Evolutionary conservation across 2,888 invertebrate species (phyloP).

Genomic region (Stenchaetothrips biformis): DNA sequence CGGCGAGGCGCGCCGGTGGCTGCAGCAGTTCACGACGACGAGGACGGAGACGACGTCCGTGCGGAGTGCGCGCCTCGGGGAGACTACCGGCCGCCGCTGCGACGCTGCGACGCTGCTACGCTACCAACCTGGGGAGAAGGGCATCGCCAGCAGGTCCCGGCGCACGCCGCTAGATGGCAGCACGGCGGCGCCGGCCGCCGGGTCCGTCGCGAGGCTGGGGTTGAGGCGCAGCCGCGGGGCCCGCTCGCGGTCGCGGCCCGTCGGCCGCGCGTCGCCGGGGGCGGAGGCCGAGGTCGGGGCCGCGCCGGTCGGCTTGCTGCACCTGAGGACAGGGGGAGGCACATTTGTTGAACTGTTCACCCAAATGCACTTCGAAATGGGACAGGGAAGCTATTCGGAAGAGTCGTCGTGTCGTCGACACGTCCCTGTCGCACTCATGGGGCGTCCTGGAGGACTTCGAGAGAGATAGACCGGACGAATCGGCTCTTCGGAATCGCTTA

Average conservation of each 20-base stretch:
- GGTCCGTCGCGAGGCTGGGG: constrained; percentile 16
- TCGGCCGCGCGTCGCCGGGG: not conserved
- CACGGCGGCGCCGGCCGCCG: not conserved
- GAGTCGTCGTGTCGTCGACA: no score
- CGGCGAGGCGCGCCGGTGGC: not conserved
- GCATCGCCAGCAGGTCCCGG: constrained; percentile 9
- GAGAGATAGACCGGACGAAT: no score
- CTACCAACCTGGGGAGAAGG: constrained; percentile 9
- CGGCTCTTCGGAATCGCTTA: no score
- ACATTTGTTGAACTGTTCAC: no score
- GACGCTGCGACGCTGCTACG: not conserved
- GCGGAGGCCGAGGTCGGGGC: not conserved
- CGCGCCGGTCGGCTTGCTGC: not conserved
- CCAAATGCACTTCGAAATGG: no score
- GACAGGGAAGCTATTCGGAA: no score
- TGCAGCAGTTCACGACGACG: not conserved
- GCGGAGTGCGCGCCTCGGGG: not conserved
- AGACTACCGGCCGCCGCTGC: no score
- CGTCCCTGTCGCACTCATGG: no score
- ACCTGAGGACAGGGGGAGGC: no score
- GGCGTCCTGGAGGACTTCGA: no score
- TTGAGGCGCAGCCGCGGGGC: constrained; percentile 1
- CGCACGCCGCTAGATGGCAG: not conserved
- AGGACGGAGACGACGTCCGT: not conserved
- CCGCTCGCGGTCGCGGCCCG: not conserved